Evolutionary conservation across 2,888 invertebrate genomes (phyloP).

Genomic region (Silvanus unidentatus): DNA sequence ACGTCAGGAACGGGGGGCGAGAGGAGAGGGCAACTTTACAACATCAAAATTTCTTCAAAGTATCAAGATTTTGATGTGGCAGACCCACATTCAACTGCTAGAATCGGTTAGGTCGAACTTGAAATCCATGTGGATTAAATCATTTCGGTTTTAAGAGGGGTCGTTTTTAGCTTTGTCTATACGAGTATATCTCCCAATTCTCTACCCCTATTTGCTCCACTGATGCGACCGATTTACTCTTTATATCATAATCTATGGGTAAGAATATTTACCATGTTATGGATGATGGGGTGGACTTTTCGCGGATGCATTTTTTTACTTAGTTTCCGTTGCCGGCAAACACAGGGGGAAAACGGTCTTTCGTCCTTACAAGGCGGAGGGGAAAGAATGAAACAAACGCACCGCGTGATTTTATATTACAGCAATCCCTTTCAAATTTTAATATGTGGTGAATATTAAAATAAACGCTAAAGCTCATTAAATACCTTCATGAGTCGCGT

Average conservation of each 20-base stretch:
- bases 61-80: neutral
- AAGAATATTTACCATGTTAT: constrained; percentile 4
- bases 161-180: too few relatives aligned
- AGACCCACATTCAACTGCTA: neutral
- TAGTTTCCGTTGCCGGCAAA: constrained; percentile 9
- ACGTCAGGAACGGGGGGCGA: neutral
- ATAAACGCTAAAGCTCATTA: constrained; percentile 10
- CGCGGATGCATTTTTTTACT: constrained; percentile 20
- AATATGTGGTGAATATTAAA: constrained; percentile 20
- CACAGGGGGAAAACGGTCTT: constrained; percentile 6
- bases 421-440: constrained; percentile 18
- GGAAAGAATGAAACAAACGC: neutral
- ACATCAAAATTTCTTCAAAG: constrained; percentile 29
- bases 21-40: constrained; percentile 5
- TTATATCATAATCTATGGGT: too few relatives aligned
- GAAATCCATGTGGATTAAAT: constrained; percentile 31
- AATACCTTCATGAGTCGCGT: too few relatives aligned
- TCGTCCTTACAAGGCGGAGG: too few relatives aligned
- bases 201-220: too few relatives aligned
- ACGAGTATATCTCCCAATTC: too few relatives aligned
- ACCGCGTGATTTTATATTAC: neutral
- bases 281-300: constrained; percentile 8
- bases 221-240: too few relatives aligned
- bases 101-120: neutral
- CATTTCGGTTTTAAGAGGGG: constrained; percentile 17